Percentiles rank a stretch among this genome's conserved stretches.
These are phyloP conservation scores for Smittia sp. DNA, from an alignment of 2,888 invertebrate species.

Conservation along the genomic window DNA sequence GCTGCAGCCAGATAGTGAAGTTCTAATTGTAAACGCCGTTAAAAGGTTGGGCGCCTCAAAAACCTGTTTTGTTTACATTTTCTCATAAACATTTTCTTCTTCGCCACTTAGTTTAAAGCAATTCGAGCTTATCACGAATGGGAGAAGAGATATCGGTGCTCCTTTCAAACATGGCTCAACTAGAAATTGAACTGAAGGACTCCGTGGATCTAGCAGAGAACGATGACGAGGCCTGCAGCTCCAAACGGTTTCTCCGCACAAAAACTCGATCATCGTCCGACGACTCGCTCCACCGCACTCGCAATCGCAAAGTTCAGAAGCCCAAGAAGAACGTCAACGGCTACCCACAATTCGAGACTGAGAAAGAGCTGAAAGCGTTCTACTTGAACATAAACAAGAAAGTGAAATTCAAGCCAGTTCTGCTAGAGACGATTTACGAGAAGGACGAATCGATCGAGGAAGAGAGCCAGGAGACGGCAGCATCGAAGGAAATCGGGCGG, in stretches of 20 bases:
- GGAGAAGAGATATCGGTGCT: neutral
- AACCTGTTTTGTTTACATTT: constrained; percentile 19
- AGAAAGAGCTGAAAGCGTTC: constrained; percentile 14
- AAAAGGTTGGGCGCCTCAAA: no score
- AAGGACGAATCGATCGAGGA: constrained; percentile 4
- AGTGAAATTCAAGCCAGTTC: constrained; percentile 18
- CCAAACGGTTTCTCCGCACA: neutral
- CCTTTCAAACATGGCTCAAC: neutral
- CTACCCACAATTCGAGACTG: constrained; percentile 14
- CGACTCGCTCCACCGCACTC: neutral
- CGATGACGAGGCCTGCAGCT: neutral
- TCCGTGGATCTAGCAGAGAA: neutral
- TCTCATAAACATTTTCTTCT: neutral
- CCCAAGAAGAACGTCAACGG: neutral
- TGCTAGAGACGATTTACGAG: constrained; percentile 34
- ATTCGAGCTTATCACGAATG: neutral
- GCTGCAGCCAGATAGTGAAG: no score
- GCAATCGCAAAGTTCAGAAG: neutral
- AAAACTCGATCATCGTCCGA: neutral
- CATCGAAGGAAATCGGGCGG: neutral
- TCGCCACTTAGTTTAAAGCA: neutral
- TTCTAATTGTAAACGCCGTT: no score
- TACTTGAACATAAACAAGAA: constrained; percentile 37
- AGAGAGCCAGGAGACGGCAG: neutral
- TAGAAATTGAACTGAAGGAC: neutral